Percentiles rank a stretch among this genome's conserved stretches.
Conservation (phyloP, 2,797 vertebrate species). For the Characodon lateralis region DNA sequence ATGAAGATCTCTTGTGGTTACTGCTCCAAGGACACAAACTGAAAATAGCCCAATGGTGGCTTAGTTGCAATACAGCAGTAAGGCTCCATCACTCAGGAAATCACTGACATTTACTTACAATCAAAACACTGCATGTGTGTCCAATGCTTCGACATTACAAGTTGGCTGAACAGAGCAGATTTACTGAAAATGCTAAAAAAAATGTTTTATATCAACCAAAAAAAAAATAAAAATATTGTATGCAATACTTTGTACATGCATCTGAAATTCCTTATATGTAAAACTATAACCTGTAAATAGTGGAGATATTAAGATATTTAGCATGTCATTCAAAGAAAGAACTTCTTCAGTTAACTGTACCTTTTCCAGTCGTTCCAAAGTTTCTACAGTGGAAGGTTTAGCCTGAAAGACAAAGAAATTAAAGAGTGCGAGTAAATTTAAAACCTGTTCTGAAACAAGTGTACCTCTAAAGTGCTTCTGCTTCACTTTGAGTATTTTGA, state of each 20-base stretch:
- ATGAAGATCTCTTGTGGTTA: not conserved
- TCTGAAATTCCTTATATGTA: not conserved
- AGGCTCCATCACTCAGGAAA: slow-evolving; percentile 50
- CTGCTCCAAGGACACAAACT: slow-evolving; percentile 45
- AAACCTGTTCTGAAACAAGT: not conserved
- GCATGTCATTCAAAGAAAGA: too few relatives aligned
- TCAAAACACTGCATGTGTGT: slow-evolving; percentile 6
- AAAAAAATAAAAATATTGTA: not conserved
- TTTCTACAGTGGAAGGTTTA: slow-evolving; percentile 93
- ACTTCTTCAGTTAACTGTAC: slow-evolving; percentile 69
- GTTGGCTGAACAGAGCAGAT: not conserved
- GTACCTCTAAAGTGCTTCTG: slow-evolving; percentile 8
- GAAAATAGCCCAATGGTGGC: slow-evolving; percentile 67
- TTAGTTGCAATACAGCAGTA: slow-evolving; percentile 54
- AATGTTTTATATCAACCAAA: not conserved
- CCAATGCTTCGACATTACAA: not conserved
- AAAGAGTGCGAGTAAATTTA: not conserved
- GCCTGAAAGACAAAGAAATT: slow-evolving; percentile 76
- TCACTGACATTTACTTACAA: slow-evolving; percentile 16
- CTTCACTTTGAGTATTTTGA: not conserved
- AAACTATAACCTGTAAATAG: too few relatives aligned
- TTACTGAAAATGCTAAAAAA: not conserved
- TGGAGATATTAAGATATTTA: not conserved
- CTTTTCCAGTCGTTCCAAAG: slow-evolving; percentile 97
- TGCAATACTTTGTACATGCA: not conserved